These are phyloP conservation scores for Lycophotia porphyrea DNA, from an alignment of 2,888 invertebrate species.

Conservation along the genomic window DNA sequence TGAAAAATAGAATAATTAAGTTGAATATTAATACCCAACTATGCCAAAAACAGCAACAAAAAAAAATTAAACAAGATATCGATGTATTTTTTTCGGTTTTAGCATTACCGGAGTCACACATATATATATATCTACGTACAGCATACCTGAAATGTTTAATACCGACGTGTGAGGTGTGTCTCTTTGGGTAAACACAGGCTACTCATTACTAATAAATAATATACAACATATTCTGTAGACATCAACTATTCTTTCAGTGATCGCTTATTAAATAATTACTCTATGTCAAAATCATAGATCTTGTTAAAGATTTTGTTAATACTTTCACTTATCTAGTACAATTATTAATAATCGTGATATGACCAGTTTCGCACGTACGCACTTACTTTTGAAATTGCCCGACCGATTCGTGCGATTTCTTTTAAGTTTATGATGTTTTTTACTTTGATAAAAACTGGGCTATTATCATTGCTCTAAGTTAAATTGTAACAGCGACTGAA, in stretches of 20 bases:
- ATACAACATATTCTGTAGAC: background rate
- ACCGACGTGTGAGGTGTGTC: background rate
- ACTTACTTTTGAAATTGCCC: conserved; percentile 27
- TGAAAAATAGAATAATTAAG: background rate
- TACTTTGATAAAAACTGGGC: conserved; percentile 2
- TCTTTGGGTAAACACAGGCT: background rate
- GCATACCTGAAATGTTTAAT: background rate
- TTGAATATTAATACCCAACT: background rate
- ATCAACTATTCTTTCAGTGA: background rate
- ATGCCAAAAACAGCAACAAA: background rate
- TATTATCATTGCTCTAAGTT: conserved; percentile 9
- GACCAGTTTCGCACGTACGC: conserved; percentile 6
- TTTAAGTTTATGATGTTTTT: background rate
- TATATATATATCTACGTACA: background rate
- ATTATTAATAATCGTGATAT: conserved; percentile 17
- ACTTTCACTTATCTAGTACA: conserved; percentile 13
- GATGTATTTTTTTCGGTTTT: no score
- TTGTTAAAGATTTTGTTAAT: conserved; percentile 1
- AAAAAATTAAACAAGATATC: background rate
- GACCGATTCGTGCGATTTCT: conserved; percentile 27
- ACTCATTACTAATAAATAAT: background rate
- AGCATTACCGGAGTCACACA: no score
- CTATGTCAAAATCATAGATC: conserved; percentile 20
- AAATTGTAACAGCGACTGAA: conserved; percentile 3
- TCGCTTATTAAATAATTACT: conserved; percentile 23